Base-by-base conservation (phyloP, 1,140 invertebrate species). In the Hylaeus anthracinus region DNA sequence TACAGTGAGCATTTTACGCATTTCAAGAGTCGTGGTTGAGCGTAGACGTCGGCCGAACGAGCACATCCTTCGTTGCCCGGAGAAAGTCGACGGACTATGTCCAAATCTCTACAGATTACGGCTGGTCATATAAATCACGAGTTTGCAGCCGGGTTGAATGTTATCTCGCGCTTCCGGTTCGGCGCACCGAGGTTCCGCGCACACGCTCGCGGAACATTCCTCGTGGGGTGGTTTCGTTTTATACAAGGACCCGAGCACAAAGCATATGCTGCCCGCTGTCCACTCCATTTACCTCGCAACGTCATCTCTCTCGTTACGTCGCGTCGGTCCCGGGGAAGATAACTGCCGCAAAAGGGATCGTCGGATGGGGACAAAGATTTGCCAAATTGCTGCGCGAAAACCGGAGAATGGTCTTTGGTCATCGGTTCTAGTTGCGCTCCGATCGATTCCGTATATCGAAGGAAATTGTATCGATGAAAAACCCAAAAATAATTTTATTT, bases 241-340 rank as follows among this genome's bases (percentile, higher is more conserved):
- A 64, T 81, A 77, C 61, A 63, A 79, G 79, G 66, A 84, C 70
- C 79, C 65, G 45, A 66, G 81, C 85, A 86, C 86, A 85, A 88
- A 91, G 90, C 93, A 94, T 94, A 94, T 94, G 93, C 91, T 89
- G 92, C 83, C 92, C 93, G 92, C 90, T 93, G 93, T 94, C 93
- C 93, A 93, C 91, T 90, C 93, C 93, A 94, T 94, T 94, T 93
- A 93, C 92, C 90, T 85, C 84, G 90, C 86, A 81, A 87, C 87
- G 83, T 91, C 90, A 90, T 89, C 72, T 78, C 65, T 72, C 81
- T 61, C 81, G 79, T 85, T 81, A 74, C 81, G 66, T 58, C 14
- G 61, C 81, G 66, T 58, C 14, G 61, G 56, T 61, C 53, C 9
- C 77, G 71, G 65, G 64, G 37, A 71, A 87, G 86, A 87, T 87